Percentiles rank a stretch among this genome's conserved stretches.
Evolutionary conservation across 2,113 vertebrate genomes (phyloP).

Genomic region (Larimichthys polyactis): DNA sequence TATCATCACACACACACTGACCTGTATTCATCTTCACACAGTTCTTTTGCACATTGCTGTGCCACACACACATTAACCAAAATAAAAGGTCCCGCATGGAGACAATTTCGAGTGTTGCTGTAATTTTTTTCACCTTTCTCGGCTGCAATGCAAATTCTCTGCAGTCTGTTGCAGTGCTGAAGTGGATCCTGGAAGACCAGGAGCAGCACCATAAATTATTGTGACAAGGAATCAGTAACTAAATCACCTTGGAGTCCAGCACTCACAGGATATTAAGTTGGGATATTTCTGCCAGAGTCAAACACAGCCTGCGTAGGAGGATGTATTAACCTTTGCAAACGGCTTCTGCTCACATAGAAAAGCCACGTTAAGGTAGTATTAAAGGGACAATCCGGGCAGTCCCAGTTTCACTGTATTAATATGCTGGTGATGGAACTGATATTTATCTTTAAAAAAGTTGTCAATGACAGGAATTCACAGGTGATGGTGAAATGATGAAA

Average conservation of each 20-base stretch:
- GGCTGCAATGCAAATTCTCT: neutral
- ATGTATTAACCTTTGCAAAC: neutral
- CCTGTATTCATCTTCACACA: too few species aligned
- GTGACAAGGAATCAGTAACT: slow-evolving; percentile 21
- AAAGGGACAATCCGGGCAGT: neutral
- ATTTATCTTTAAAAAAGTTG: too few species aligned
- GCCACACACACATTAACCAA: too few species aligned
- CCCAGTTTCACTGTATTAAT: neutral
- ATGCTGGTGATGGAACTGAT: too few species aligned
- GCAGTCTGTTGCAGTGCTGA: neutral
- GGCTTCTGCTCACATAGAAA: neutral
- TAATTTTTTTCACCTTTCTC: neutral
- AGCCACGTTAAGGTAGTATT: neutral
- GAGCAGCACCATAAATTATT: slow-evolving; percentile 10
- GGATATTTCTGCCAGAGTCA: neutral
- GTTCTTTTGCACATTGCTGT: too few species aligned
- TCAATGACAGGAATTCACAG: too few species aligned
- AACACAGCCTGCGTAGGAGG: neutral
- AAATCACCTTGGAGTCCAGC: slow-evolving; percentile 1
- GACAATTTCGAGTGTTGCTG: neutral
- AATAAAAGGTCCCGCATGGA: too few species aligned
- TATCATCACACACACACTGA: too few species aligned
- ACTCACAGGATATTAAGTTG: neutral
- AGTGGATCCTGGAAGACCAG: neutral
- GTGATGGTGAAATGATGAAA: neutral